These are phyloP conservation scores for Silurus glanis DNA, from an alignment of 2,113 vertebrate species.

Conservation along the genomic window DNA sequence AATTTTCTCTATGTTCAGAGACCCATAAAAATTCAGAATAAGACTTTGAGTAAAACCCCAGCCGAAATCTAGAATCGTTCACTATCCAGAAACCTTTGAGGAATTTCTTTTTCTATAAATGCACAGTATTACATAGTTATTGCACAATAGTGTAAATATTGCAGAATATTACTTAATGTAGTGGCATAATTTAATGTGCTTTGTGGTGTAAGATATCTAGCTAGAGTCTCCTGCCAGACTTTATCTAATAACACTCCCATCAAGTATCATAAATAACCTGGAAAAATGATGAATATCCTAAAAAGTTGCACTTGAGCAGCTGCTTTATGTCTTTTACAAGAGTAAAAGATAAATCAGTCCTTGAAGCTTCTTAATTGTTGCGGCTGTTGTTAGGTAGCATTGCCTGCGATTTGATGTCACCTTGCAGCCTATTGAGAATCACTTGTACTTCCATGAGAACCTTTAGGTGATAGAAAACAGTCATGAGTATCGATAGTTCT, in stretches of 20 bases:
- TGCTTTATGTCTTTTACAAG: neutral
- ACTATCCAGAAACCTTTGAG: neutral
- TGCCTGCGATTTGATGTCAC: conserved; percentile 19
- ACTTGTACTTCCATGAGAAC: neutral
- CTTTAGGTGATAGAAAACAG: neutral
- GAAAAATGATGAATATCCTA: neutral
- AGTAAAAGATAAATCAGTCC: neutral
- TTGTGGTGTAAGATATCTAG: neutral
- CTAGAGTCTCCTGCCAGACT: neutral
- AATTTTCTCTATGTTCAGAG: neutral
- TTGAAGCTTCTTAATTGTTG: conserved; percentile 2
- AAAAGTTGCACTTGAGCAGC: neutral
- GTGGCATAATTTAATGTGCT: neutral
- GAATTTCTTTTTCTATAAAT: neutral
- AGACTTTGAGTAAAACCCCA: neutral
- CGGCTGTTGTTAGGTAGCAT: conserved; percentile 21
- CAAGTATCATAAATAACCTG: neutral
- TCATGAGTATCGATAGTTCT: neutral
- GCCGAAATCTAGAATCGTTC: neutral
- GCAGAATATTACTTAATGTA: neutral
- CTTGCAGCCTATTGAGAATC: conserved; percentile 1
- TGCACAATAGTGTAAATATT: neutral
- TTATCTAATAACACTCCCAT: neutral
- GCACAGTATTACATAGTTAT: neutral
- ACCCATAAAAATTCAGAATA: neutral